Evolutionary conservation across 2,113 vertebrate species (phyloP).

Genomic region (Galeopterus variegatus): DNA sequence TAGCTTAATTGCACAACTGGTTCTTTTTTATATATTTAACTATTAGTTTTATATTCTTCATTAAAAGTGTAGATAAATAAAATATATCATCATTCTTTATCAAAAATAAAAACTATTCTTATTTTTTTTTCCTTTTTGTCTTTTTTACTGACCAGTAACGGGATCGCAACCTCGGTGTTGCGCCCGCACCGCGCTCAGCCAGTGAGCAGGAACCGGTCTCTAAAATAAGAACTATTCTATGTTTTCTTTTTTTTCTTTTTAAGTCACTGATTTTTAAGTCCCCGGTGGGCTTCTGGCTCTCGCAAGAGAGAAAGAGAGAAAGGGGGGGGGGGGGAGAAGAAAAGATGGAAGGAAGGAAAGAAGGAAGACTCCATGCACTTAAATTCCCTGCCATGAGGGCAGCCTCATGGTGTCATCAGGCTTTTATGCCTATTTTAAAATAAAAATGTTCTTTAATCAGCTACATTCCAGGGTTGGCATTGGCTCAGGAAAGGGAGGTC

Average conservation of each 20-base stretch:
- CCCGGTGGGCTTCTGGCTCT: not conserved
- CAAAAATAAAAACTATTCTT: not conserved
- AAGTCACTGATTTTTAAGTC: not conserved
- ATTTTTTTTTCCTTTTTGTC: too few species aligned
- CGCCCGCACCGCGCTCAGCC: too few species aligned
- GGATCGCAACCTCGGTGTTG: too few species aligned
- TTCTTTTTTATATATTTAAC: not conserved
- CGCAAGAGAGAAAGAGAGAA: not conserved
- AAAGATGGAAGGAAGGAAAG: not conserved
- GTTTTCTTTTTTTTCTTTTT: constrained; percentile 49
- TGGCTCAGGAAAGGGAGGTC: not conserved
- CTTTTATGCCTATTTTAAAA: constrained; percentile 14
- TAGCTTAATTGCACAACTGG: not conserved
- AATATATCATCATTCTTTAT: not conserved
- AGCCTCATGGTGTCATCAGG: not conserved
- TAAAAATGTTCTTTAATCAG: not conserved
- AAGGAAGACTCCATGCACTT: not conserved
- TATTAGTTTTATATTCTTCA: not conserved
- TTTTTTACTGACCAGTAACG: too few species aligned
- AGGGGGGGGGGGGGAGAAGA: not conserved
- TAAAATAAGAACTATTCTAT: not conserved
- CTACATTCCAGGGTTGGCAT: not conserved
- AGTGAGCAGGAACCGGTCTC: too few species aligned
- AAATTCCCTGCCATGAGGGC: not conserved
- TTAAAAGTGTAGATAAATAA: constrained; percentile 4